Evolutionary conservation across 2,797 vertebrate species (phyloP).

Genomic region (Heteromormyrus szaboi): DNA sequence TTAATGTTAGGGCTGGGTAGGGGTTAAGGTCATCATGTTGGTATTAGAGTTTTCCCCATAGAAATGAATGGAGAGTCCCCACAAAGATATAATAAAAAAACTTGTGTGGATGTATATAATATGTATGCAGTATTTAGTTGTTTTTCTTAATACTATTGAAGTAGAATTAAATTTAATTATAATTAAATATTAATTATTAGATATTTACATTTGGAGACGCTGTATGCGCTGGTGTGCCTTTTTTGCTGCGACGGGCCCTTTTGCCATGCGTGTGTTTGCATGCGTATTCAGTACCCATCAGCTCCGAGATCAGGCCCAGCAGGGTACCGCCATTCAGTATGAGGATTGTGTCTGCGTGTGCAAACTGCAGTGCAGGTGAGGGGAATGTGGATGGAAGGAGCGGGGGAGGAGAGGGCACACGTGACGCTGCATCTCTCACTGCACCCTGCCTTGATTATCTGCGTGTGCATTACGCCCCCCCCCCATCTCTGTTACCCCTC

Average conservation of each 20-base stretch:
- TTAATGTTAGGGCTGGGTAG: neutral
- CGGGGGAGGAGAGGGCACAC: neutral
- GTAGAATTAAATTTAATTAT: neutral
- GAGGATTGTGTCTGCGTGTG: neutral
- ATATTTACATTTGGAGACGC: neutral
- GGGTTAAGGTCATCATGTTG: neutral
- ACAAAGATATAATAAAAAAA: no score
- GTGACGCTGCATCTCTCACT: neutral
- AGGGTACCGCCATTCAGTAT: neutral
- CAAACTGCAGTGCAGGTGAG: neutral
- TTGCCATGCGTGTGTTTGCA: neutral
- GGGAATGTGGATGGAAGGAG: neutral
- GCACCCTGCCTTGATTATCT: neutral
- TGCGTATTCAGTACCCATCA: neutral
- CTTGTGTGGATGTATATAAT: no score
- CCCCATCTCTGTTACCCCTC: neutral
- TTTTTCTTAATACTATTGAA: neutral
- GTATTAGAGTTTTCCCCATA: neutral
- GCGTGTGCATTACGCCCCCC: neutral
- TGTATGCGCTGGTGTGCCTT: neutral
- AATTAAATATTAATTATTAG: neutral
- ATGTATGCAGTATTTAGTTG: constrained; percentile 5
- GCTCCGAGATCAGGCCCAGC: neutral
- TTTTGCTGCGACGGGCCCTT: neutral
- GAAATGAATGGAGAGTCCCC: no score